These are phyloP conservation scores for Mesembrinibis cayennensis DNA, from an alignment of 2,113 vertebrate genomes.

Conservation along the genomic window DNA sequence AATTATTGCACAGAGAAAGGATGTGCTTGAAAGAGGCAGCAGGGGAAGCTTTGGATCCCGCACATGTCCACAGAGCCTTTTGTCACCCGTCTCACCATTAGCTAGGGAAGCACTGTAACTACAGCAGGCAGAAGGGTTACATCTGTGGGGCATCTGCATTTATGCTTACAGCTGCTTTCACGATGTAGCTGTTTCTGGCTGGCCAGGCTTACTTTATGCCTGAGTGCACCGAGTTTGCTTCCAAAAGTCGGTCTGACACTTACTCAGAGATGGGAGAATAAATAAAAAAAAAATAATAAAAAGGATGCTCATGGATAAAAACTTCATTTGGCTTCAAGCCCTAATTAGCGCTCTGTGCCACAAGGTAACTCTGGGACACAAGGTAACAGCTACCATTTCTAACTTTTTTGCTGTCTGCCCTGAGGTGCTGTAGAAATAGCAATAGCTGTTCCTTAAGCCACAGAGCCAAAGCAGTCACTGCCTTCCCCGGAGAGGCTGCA, in stretches of 20 bases:
- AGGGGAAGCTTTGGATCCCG: not conserved
- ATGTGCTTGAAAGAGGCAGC: not conserved
- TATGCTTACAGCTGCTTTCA: not conserved
- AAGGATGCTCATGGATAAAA: not conserved
- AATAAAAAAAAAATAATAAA: not conserved
- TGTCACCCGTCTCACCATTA: not conserved
- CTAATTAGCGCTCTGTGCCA: not conserved
- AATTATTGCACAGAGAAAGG: not conserved
- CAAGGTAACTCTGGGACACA: not conserved
- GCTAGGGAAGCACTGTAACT: not conserved
- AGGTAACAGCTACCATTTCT: not conserved
- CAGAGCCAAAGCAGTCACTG: not conserved
- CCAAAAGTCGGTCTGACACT: not conserved
- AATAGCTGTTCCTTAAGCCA: not conserved
- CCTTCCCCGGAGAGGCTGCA: not conserved
- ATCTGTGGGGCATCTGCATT: not conserved
- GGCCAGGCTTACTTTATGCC: not conserved
- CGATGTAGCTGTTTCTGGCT: not conserved
- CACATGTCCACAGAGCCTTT: not conserved
- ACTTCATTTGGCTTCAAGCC: not conserved
- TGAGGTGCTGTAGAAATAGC: not conserved
- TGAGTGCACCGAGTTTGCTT: not conserved
- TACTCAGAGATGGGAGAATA: not conserved
- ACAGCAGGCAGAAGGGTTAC: not conserved
- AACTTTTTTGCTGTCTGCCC: not conserved